A percentile compares a stretch with the other conserved stretches of the same genome.
Evolutionary conservation across 1,140 invertebrate species (phyloP).

Genomic region (Platyscapa corneri): DNA sequence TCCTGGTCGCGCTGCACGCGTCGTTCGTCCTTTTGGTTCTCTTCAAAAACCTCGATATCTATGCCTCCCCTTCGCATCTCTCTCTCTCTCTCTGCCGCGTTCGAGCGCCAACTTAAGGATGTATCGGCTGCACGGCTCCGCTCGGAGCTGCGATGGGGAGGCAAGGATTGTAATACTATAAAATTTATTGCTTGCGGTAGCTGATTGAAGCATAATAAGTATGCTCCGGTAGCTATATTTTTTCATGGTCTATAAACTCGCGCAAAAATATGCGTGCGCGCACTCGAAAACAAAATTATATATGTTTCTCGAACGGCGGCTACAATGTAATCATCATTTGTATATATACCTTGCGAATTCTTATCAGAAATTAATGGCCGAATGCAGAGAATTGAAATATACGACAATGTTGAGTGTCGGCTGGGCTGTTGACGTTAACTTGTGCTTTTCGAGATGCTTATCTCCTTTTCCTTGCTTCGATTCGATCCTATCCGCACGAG

Average conservation of each 20-base stretch:
- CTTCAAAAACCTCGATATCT: constrained; percentile 9
- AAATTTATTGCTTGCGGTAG: constrained; percentile 28
- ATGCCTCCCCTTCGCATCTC: not conserved
- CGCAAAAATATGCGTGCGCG: constrained; percentile 7
- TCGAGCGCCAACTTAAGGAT: not conserved
- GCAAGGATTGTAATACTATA: constrained; percentile 8
- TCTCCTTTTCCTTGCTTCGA: not conserved
- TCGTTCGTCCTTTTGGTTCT: constrained; percentile 25
- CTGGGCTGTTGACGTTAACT: not conserved
- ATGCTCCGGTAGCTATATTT: constrained; percentile 9
- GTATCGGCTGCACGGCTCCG: not conserved
- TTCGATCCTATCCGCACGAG: no score
- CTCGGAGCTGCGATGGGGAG: not conserved
- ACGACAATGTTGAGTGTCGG: not conserved
- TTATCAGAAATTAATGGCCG: constrained; percentile 3
- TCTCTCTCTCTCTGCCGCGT: not conserved
- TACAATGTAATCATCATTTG: constrained; percentile 2
- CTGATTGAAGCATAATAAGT: constrained; percentile 27
- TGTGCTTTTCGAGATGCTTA: not conserved
- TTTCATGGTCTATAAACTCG: constrained; percentile 33
- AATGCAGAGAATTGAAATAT: not conserved
- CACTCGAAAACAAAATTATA: constrained; percentile 2
- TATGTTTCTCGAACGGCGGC: not conserved
- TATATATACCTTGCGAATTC: not conserved
- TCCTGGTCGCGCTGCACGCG: not conserved